These are phyloP conservation scores for Neomicropteryx cornuta DNA, from an alignment of 1,140 invertebrate species.

Conservation along the genomic window DNA sequence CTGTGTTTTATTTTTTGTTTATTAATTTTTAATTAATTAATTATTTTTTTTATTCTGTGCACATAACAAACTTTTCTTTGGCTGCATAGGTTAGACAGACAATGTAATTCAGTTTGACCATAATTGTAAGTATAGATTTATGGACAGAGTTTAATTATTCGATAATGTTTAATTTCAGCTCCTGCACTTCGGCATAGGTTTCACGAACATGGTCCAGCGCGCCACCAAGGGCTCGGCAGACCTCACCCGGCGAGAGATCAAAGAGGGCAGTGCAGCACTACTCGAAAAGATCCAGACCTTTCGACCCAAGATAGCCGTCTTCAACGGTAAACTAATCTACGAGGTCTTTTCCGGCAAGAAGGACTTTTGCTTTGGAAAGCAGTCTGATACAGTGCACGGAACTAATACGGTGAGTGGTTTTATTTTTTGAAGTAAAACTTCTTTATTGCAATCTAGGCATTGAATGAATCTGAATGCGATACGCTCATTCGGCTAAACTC, in stretches of 20 bases:
- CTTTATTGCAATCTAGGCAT: slow-evolving; percentile 6
- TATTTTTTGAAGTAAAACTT: too few species aligned
- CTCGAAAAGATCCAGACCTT: slow-evolving; percentile 86
- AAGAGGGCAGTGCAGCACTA: slow-evolving; percentile 86
- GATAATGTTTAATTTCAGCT: slow-evolving; percentile 45
- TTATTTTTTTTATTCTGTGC: too few species aligned
- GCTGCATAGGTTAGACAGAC: too few species aligned
- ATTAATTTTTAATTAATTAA: background rate
- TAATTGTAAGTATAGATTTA: too few species aligned
- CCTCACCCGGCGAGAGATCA: slow-evolving; percentile 92
- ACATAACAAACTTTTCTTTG: too few species aligned
- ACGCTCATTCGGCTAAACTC: too few species aligned
- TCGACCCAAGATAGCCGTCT: slow-evolving; percentile 93
- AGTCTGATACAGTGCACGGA: slow-evolving; percentile 83
- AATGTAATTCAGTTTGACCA: too few species aligned
- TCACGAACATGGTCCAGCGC: slow-evolving; percentile 93
- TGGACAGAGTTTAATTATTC: too few species aligned
- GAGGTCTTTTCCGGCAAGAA: slow-evolving; percentile 96
- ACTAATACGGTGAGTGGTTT: slow-evolving; percentile 87
- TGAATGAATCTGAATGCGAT: slow-evolving; percentile 5
- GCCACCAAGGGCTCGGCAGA: slow-evolving; percentile 94
- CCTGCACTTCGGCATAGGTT: slow-evolving; percentile 88
- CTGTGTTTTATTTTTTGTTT: background rate
- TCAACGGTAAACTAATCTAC: slow-evolving; percentile 97
- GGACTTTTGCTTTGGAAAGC: slow-evolving; percentile 92